phyloP scores from a whole-genome alignment of 2,113 vertebrate species.

The Xiphophorus hellerii region DNA sequence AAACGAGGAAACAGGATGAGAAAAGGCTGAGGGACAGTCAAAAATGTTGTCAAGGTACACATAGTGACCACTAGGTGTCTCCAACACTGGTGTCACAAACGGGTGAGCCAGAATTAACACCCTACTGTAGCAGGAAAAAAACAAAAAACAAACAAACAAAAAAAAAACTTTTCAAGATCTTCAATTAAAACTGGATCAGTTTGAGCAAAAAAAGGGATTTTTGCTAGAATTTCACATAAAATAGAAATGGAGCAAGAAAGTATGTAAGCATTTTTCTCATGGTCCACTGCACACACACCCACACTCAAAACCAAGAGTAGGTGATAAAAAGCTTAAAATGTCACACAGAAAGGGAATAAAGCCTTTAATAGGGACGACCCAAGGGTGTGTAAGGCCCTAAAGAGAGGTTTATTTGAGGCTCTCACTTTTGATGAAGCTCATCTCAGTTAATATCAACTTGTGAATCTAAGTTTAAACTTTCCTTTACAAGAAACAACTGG shows the following conservation, averaged over 20 bases:
- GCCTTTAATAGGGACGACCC: no score
- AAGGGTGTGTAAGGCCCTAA: no score
- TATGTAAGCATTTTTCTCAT: background rate
- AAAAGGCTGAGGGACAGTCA: conserved; percentile 6
- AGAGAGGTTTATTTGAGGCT: no score
- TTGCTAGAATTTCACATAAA: background rate
- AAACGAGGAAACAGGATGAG: background rate
- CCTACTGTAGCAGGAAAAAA: conserved; percentile 27
- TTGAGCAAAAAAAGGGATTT: background rate
- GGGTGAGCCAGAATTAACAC: conserved; percentile 44
- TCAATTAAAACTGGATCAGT: background rate
- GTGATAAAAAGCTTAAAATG: no score
- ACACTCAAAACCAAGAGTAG: background rate
- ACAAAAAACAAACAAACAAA: background rate
- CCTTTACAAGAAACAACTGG: no score
- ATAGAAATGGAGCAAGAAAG: background rate
- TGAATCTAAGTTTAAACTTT: no score
- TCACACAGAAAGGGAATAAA: no score
- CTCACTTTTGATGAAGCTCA: no score
- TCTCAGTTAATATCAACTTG: no score
- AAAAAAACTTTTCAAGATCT: background rate
- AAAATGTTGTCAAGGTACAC: conserved; percentile 23
- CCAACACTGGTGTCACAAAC: conserved; percentile 52
- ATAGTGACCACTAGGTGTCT: conserved; percentile 78
- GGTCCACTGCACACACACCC: background rate